A percentile compares a stretch with the other conserved stretches of the same genome.
These are phyloP conservation scores for Gonocerus acuteangulatus DNA, from an alignment of 2,888 invertebrate species.

Conservation along the genomic window DNA sequence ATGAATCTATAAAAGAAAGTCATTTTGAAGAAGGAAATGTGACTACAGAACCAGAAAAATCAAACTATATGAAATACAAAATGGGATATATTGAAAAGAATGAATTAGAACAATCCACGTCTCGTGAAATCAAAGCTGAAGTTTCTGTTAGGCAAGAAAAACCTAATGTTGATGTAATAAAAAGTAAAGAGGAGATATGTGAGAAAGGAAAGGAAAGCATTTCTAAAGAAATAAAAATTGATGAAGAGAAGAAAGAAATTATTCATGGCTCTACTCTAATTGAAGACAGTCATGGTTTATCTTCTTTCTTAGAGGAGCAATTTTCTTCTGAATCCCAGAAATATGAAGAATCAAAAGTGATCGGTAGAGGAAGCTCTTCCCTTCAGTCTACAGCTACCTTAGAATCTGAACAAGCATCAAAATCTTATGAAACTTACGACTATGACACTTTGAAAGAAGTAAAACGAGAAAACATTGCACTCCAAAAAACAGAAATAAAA, in stretches of 20 bases:
- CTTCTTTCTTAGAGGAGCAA: background rate
- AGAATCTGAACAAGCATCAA: constrained; percentile 5
- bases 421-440: background rate
- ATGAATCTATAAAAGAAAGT: constrained; percentile 39
- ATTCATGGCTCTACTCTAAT: background rate
- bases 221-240: constrained; percentile 1
- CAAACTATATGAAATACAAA: constrained; percentile 39
- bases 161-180: background rate
- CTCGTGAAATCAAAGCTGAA: constrained; percentile 8
- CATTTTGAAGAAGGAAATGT: constrained; percentile 32
- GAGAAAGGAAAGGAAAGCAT: background rate
- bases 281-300: background rate
- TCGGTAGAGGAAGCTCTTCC: background rate
- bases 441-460: background rate
- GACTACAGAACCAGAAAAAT: constrained; percentile 44
- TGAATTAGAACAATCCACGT: background rate
- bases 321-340: background rate
- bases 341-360: background rate
- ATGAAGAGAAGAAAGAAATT: constrained; percentile 2
- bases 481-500: constrained; percentile 42
- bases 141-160: constrained; percentile 1
- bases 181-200: constrained; percentile 6
- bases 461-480: background rate
- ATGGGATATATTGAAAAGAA: background rate
- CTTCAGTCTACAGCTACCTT: background rate